phyloP scores from a whole-genome alignment of 2,797 vertebrate genomes.

The Serranus cabrilla region DNA sequence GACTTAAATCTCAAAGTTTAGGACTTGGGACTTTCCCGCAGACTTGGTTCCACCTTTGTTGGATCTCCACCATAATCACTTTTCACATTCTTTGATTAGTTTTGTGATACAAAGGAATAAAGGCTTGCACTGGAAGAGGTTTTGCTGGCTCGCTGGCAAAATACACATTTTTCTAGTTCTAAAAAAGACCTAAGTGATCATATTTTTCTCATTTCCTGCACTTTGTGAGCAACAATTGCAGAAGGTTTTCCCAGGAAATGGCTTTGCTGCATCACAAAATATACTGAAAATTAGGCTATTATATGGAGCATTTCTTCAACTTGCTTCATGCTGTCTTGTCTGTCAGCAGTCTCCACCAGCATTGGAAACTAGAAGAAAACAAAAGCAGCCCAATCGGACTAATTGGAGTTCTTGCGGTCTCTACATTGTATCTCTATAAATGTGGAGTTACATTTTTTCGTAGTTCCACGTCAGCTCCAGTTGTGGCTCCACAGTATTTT shows the following conservation, averaged over 20 bases:
- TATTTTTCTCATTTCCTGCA: not conserved
- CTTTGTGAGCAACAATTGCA: not conserved
- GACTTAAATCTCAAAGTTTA: too few species aligned
- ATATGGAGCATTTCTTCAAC: not conserved
- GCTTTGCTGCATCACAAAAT: not conserved
- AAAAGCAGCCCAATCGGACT: not conserved
- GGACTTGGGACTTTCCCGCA: too few species aligned
- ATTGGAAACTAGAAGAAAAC: constrained; percentile 26
- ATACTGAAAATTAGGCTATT: not conserved
- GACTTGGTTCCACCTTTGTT: too few species aligned
- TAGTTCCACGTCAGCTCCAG: constrained; percentile 6
- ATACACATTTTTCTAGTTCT: not conserved
- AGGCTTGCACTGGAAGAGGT: not conserved
- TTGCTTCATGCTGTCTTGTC: constrained; percentile 11
- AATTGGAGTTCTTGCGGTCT: constrained; percentile 24
- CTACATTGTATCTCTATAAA: not conserved
- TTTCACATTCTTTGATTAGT: not conserved
- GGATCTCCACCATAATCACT: not conserved
- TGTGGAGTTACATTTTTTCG: constrained; percentile 8
- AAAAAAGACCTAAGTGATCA: not conserved
- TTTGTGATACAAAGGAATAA: not conserved
- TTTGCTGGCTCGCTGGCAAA: not conserved
- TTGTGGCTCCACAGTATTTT: constrained; percentile 8
- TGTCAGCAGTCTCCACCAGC: constrained; percentile 9
- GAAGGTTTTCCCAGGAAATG: not conserved